Conservation (phyloP, 2,113 vertebrate species). For the Protobothrops mucrosquamatus region DNA sequence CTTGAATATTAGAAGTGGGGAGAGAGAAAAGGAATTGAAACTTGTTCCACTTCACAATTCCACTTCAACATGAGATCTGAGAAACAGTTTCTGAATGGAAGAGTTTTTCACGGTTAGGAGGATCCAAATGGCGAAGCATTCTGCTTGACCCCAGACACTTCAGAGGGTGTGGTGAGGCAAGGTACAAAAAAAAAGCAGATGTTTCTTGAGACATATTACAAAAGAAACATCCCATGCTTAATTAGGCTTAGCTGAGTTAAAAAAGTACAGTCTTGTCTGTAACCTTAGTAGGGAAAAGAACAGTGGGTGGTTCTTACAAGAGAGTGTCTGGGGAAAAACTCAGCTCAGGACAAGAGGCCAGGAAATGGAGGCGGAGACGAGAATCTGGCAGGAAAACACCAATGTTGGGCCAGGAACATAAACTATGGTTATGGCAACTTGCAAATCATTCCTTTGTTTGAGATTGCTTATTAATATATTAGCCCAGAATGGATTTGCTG, state of each 20-base stretch:
- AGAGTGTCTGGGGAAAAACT: neutral
- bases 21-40: neutral
- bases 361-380: neutral
- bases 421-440: neutral
- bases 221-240: neutral
- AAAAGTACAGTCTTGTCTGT: neutral
- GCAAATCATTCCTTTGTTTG: neutral
- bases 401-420: neutral
- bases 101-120: neutral
- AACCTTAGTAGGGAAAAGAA: neutral
- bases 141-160: neutral
- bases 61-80: neutral
- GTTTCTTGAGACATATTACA: neutral
- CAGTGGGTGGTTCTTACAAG: neutral
- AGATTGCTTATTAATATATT: neutral
- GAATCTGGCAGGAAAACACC: too few species aligned
- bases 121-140: neutral
- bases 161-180: neutral
- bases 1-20: neutral
- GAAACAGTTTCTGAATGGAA: neutral
- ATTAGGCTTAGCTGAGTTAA: neutral
- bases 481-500: neutral
- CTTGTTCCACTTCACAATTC: neutral
- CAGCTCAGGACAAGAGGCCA: neutral
- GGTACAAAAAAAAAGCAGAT: neutral